phyloP scores from a whole-genome alignment of 2,797 vertebrate genomes.

The Taeniopygia guttata region DNA sequence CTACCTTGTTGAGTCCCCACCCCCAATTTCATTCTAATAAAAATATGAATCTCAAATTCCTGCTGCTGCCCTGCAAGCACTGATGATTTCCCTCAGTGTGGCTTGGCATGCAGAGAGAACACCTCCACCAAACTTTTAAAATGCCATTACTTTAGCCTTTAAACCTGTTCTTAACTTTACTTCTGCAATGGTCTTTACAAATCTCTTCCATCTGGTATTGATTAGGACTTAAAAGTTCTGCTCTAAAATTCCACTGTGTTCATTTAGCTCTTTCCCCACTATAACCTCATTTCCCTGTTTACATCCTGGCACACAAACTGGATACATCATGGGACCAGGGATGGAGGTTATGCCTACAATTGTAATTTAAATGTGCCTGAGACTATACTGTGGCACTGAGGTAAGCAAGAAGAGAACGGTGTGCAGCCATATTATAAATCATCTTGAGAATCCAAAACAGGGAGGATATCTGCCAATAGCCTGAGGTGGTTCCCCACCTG shows the following conservation, averaged over 20 bases:
- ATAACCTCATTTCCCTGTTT: neutral
- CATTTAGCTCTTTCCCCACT: neutral
- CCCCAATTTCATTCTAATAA: neutral
- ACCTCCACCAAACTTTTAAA: neutral
- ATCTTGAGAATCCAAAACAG: neutral
- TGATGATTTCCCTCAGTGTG: neutral
- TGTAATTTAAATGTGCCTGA: neutral
- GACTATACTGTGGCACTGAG: neutral
- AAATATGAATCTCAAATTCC: neutral
- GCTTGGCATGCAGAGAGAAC: neutral
- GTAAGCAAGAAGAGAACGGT: neutral
- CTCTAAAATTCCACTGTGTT: neutral
- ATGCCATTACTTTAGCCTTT: neutral
- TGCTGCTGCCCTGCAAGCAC: neutral
- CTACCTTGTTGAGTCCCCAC: neutral
- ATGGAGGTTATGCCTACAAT: neutral
- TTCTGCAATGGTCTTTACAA: conserved; percentile 10
- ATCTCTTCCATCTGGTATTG: conserved; percentile 10
- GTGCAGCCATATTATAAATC: neutral
- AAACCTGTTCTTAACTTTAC: neutral
- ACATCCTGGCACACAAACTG: neutral
- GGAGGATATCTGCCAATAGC: neutral
- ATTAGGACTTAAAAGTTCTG: neutral
- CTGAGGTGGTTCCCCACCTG: neutral
- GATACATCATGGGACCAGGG: neutral